Evolutionary conservation across 2,797 vertebrate genomes (phyloP), one percentile per base, ranked within the genome.

Genomic region (Pipistrellus kuhlii): DNA sequence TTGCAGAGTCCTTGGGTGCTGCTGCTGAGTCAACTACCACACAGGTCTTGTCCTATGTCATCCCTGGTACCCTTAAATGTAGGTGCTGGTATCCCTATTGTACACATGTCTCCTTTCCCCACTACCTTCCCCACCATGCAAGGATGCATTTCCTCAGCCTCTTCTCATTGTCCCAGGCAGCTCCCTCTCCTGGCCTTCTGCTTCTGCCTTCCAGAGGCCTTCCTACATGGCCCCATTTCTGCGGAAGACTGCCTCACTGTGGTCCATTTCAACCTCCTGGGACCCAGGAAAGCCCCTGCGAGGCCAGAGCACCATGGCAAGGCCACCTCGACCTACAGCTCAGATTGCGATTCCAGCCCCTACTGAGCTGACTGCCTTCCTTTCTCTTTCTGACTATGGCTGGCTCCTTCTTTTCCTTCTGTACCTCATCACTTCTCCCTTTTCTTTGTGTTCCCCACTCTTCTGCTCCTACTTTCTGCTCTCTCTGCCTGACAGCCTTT

Each of bases 101-200:
- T 4, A 7, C 32, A 17, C 9, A 35, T 6, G 75, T 30, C 25
- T n/a, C 41, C 25, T 30, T 7, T 10, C 25, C 14, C 21, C 32
- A 38, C 25, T 18, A 4, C 59, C 32, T 48, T 38, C 44, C 30
- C 23, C 11, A 6, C 27, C 12, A 6, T 5, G 14, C 55, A 48
- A 51, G 55, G 64, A 51, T 6, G 3, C 11, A 66, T 27, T 25
- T 55, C 66, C 73, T 72, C 44, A 64, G 5, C 35, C 38, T 20
- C 38, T 46, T 55, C 25, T 66, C 44, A 6, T 13, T 46, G 18
- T 32, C 38, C 38, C 7, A 0, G 1, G 5, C 12, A 15, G 59
- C 48, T 48, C n/a, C 48, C n/a, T 75, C n/a, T 62, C 41, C 53
- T 78, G 32, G 41, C 23, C 62, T 27, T 51, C 69, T 18, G 23